phyloP scores from a whole-genome alignment of 2,797 vertebrate species.

The Kryptolebias ocellatus region DNA sequence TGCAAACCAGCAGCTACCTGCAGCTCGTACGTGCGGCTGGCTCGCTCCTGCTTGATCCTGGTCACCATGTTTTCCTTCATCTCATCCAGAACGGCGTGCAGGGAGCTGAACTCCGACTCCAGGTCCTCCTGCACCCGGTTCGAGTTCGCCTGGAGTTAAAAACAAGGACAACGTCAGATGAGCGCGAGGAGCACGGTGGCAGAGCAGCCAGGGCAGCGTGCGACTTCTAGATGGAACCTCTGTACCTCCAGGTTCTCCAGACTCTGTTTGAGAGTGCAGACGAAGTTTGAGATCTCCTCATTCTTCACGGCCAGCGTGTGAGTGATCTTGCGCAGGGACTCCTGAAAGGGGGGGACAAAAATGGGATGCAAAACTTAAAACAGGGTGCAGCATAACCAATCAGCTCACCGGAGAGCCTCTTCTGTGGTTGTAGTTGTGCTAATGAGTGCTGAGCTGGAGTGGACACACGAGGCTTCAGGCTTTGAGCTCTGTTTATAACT shows the following conservation, averaged over 20 bases:
- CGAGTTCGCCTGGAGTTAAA: conserved; percentile 83
- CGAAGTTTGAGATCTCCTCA: conserved; percentile 93
- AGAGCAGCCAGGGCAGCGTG: not conserved
- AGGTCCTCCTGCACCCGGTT: conserved; percentile 89
- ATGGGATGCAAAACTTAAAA: not conserved
- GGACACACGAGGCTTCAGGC: conserved; percentile 28
- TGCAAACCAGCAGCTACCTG: conserved; percentile 79
- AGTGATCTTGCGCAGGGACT: conserved; percentile 90
- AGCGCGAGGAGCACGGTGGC: not conserved
- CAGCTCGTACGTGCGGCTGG: conserved; percentile 91
- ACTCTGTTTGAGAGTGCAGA: conserved; percentile 90
- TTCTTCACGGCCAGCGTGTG: conserved; percentile 92
- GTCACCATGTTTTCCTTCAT: conserved; percentile 93
- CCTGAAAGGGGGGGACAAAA: conserved; percentile 68
- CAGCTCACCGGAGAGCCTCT: conserved; percentile 3
- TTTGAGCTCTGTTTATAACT: conserved; percentile 16
- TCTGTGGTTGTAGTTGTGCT: conserved; percentile 5
- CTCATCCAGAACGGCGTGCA: conserved; percentile 87
- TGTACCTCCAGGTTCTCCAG: conserved; percentile 90
- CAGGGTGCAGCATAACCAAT: not conserved
- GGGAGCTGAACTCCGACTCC: conserved; percentile 88
- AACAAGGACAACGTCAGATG: not conserved
- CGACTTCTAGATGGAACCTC: not conserved
- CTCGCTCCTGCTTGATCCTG: conserved; percentile 93
- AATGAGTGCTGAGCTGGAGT: conserved; percentile 18